Base-by-base conservation (phyloP, 2,888 invertebrate genomes). In the Pammene aurita region DNA sequence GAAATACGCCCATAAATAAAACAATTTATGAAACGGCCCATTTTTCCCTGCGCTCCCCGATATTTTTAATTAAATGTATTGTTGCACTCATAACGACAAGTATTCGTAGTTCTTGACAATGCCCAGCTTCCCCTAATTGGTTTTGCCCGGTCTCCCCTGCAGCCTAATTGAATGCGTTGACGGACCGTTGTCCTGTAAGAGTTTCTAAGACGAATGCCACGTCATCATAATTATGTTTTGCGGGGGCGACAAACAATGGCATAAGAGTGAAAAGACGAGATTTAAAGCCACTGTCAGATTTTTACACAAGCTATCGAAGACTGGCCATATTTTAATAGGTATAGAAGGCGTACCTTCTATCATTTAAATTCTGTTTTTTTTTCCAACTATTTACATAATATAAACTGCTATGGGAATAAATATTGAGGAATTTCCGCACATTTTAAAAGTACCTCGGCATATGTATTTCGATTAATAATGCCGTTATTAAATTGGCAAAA, bases 21-120 rank as follows among this genome's bases (percentile, higher is more conserved):
- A 69, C 64, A 65, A 71, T 70, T 62, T 50, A 67, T 71, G 65
- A 62, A 66, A 66, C 62, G 70, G 67, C 69, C 61, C 69, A 61
- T 56, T 62, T 66, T 72, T 75, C 77, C 70, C 41, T 56, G 72
- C 73, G 76, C 78, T 78, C 78, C 76, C 76, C 79, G 78, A 83
- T 84, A 78, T 83, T 84, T 85, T 88, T 87, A 87, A 89, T 88
- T 85, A 87, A 85, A 81, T 73, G 76, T 71, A 83, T 88, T 89
- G 88, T 90, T 89, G 88, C 86, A 87, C 82, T 87, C 84, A 86
- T 88, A 88, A 86, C 85, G 83, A 85, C 80, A 84, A 79, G 77
- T 80, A 82, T 79, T 87, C 86, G 86, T 84, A 82, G 82, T 78
- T 85, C 80, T 87, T 48, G 48, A 58, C 46, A 60, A 46, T 65